Percentiles rank a stretch among this genome's conserved stretches.
These are phyloP conservation scores for Thripadectes ignobilis DNA, from an alignment of 2,797 vertebrate genomes.

Conservation along the genomic window DNA sequence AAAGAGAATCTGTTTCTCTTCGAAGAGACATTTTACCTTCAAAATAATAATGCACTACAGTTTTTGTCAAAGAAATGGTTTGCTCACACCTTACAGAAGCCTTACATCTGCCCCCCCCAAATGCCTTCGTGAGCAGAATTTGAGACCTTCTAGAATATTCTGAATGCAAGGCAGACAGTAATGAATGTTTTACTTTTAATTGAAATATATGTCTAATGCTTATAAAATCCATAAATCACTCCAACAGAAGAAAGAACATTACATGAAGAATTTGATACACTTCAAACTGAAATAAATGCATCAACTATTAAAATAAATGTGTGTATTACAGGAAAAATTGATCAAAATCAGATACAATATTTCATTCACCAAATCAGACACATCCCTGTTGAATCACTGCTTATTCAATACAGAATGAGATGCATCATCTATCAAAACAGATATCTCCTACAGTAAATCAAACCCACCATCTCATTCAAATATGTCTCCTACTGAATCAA, in stretches of 20 bases:
- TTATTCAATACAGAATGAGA: conserved; percentile 74
- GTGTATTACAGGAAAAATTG: conserved; percentile 71
- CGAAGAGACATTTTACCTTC: neutral
- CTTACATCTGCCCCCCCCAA: neutral
- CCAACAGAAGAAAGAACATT: conserved; percentile 49
- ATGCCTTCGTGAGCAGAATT: neutral
- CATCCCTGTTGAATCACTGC: conserved; percentile 74
- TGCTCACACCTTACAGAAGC: neutral
- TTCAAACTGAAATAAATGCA: conserved; percentile 74
- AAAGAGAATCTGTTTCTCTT: neutral
- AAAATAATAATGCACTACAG: neutral
- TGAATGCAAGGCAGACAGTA: neutral
- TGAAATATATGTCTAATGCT: conserved; percentile 59
- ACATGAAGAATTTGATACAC: conserved; percentile 65
- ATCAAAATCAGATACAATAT: conserved; percentile 77
- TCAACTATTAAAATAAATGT: conserved; percentile 78
- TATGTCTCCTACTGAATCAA: conserved; percentile 67
- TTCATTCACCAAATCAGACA: conserved; percentile 76
- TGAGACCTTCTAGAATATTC: neutral
- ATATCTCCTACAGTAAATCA: conserved; percentile 75
- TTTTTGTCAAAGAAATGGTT: neutral
- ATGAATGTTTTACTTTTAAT: conserved; percentile 67
- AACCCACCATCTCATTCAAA: conserved; percentile 67
- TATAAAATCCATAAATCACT: conserved; percentile 73
- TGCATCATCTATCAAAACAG: conserved; percentile 75